phyloP scores from a whole-genome alignment of 2,113 vertebrate species.

The Stictonetta naevosa region DNA sequence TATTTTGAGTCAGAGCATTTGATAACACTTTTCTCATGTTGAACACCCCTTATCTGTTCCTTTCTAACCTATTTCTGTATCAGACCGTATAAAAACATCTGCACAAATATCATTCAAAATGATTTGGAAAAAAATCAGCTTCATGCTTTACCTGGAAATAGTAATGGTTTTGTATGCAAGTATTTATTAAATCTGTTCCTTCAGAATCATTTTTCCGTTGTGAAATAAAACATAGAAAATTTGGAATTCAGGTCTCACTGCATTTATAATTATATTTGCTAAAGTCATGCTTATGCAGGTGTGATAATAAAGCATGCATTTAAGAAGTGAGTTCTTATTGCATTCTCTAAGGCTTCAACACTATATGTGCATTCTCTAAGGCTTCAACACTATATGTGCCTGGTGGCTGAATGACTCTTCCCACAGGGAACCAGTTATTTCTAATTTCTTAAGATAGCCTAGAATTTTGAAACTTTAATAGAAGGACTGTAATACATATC shows the following conservation, averaged over 20 bases:
- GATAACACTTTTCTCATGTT: neutral
- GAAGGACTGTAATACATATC: neutral
- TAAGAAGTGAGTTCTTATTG: neutral
- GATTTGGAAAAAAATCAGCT: neutral
- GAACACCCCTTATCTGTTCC: neutral
- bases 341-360: neutral
- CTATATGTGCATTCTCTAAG: neutral
- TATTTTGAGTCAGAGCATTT: neutral
- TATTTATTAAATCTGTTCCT: neutral
- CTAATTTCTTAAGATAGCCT: neutral
- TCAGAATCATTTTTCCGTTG: neutral
- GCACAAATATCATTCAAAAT: neutral
- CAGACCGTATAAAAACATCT: neutral
- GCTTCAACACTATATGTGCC: neutral
- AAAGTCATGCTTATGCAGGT: neutral
- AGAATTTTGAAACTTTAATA: neutral
- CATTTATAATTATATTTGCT: neutral
- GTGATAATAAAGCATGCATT: neutral
- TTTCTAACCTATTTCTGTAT: neutral
- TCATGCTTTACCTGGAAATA: neutral
- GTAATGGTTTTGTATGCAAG: neutral
- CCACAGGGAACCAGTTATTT: neutral
- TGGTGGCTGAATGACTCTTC: neutral
- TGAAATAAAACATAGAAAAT: neutral
- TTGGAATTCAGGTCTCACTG: neutral